Percentiles rank a stretch among this genome's conserved stretches.
phyloP scores from a whole-genome alignment of 2,113 vertebrate genomes.

The Urocynchramus pylzowi region DNA sequence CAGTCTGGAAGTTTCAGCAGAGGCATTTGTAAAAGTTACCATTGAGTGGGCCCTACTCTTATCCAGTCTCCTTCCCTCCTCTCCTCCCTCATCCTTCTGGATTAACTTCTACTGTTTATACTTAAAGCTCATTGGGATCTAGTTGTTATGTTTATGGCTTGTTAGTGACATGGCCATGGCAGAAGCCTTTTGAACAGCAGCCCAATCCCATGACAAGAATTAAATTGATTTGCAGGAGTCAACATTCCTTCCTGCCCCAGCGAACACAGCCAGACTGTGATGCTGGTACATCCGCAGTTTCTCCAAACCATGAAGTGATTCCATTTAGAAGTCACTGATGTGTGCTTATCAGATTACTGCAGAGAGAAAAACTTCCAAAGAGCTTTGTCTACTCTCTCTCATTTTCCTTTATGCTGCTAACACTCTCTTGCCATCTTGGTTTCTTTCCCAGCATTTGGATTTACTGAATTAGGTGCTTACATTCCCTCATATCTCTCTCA shows the following conservation, averaged over 20 bases:
- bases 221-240: conserved; percentile 10
- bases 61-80: neutral
- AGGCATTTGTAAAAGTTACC: neutral
- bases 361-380: neutral
- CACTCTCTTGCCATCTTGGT: conserved; percentile 38
- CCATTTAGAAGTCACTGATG: conserved; percentile 3
- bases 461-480: neutral
- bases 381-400: neutral
- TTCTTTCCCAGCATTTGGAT: neutral
- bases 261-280: neutral
- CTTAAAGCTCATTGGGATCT: neutral
- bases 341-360: conserved; percentile 1
- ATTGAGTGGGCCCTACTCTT: neutral
- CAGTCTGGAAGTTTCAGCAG: neutral
- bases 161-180: neutral
- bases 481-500: neutral
- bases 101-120: neutral
- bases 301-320: conserved; percentile 28
- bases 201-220: conserved; percentile 21
- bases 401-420: conserved; percentile 14
- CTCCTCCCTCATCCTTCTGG: neutral
- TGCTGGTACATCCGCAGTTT: neutral
- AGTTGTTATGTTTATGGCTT: neutral
- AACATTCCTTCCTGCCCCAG: conserved; percentile 44
- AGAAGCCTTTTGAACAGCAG: neutral